These are phyloP conservation scores for Brachionus calyciflorus DNA, from an alignment of 1,140 invertebrate genomes.

Conservation along the genomic window DNA sequence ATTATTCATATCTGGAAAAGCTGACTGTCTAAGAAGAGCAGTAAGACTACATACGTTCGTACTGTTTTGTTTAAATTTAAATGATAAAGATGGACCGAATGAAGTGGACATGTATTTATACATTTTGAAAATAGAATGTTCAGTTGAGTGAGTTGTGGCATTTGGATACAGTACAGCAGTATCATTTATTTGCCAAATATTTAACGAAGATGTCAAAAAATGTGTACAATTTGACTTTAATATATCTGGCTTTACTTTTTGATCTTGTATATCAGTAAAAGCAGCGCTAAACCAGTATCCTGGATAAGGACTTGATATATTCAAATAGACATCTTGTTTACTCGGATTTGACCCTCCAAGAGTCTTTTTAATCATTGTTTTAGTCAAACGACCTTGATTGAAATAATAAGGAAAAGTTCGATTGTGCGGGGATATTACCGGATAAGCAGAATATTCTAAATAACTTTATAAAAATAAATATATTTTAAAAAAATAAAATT, in stretches of 20 bases:
- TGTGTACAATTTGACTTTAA: conserved; percentile 39
- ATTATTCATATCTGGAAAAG: conserved; percentile 43
- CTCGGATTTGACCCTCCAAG: not conserved
- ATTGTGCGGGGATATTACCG: conserved; percentile 31
- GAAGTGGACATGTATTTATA: conserved; percentile 36
- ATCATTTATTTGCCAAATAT: conserved; percentile 43
- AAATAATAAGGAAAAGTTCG: conserved; percentile 40
- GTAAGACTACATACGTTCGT: conserved; percentile 6
- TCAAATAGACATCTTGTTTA: conserved; percentile 22
- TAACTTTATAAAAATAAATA: conserved; percentile 17
- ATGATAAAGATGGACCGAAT: conserved; percentile 1
- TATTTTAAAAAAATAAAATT: not conserved
- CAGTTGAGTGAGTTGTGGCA: not conserved
- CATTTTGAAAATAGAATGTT: conserved; percentile 36
- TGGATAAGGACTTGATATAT: conserved; percentile 28
- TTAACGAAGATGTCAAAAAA: conserved; percentile 28
- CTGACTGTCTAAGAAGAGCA: conserved; percentile 20
- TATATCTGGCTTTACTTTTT: conserved; percentile 32
- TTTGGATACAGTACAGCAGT: conserved; percentile 29
- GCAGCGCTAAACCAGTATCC: conserved; percentile 35
- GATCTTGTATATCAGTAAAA: conserved; percentile 16
- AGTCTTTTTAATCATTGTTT: conserved; percentile 28
- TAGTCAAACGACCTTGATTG: conserved; percentile 16
- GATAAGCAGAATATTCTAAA: conserved; percentile 33
- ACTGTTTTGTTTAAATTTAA: conserved; percentile 28